A percentile compares a stretch with the other conserved stretches of the same genome.
These are phyloP conservation scores for Balanococcus diminutus DNA, from an alignment of 2,888 invertebrate species.

Conservation along the genomic window DNA sequence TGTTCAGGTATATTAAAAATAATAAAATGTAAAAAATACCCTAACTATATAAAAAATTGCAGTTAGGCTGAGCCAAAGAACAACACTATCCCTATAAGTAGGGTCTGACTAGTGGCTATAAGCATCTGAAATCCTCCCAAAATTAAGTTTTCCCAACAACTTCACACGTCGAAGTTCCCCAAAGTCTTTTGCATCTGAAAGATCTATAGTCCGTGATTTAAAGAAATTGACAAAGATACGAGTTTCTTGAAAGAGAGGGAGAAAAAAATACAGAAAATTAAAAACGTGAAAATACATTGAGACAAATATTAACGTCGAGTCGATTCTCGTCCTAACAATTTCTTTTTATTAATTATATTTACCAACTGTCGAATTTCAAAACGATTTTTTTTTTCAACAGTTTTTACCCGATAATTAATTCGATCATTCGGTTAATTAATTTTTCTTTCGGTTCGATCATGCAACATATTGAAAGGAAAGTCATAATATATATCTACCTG, in stretches of 20 bases:
- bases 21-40: too few relatives aligned
- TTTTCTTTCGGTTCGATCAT: constrained; percentile 8
- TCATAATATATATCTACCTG: too few relatives aligned
- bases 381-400: neutral
- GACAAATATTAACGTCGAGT: neutral
- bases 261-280: neutral
- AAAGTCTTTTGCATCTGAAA: too few relatives aligned
- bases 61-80: too few relatives aligned
- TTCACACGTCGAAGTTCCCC: too few relatives aligned
- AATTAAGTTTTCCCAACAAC: too few relatives aligned
- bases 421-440: constrained; percentile 45
- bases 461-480: constrained; percentile 3
- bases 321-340: neutral
- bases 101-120: too few relatives aligned
- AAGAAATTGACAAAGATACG: neutral
- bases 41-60: too few relatives aligned
- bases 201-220: too few relatives aligned
- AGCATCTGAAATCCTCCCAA: too few relatives aligned
- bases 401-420: constrained; percentile 19
- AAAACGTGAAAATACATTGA: neutral
- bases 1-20: too few relatives aligned
- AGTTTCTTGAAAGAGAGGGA: neutral
- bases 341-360: constrained; percentile 21
- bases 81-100: too few relatives aligned
- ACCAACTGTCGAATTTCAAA: constrained; percentile 20